A percentile compares a stretch with the other conserved stretches of the same genome.
Evolutionary conservation across 2,113 vertebrate species (phyloP).

Genomic region (Melospiza georgiana): DNA sequence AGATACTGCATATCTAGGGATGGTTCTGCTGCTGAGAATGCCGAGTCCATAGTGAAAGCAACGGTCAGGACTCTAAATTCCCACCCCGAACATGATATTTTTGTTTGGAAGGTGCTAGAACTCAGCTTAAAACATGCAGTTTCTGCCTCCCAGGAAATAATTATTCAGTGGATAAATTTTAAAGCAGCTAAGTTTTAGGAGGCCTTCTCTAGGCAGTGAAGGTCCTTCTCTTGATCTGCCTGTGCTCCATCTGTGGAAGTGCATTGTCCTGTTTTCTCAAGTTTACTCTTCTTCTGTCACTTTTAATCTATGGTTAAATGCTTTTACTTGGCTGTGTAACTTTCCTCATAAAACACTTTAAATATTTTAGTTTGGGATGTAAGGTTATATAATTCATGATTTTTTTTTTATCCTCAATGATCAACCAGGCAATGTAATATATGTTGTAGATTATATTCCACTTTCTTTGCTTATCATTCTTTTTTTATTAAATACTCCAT

Average conservation of each 20-base stretch:
- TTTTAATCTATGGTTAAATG: not conserved
- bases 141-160: not conserved
- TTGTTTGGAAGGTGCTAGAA: not conserved
- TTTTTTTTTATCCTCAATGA: not conserved
- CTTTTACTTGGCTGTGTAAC: not conserved
- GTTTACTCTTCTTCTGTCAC: not conserved
- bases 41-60: not conserved
- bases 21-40: not conserved
- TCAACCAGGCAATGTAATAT: not conserved
- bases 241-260: not conserved
- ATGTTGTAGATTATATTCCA: not conserved
- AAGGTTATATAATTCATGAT: not conserved
- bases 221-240: not conserved
- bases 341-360: not conserved
- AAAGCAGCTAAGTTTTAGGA: not conserved
- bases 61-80: accelerated
- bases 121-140: not conserved
- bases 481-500: not conserved
- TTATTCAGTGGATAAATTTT: not conserved
- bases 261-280: not conserved
- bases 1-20: not conserved
- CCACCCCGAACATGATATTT: not conserved
- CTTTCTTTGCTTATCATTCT: not conserved
- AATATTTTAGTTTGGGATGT: not conserved
- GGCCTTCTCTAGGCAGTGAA: not conserved